These are phyloP conservation scores for Eristalis pertinax DNA, from an alignment of 2,888 invertebrate species.

Conservation along the genomic window DNA sequence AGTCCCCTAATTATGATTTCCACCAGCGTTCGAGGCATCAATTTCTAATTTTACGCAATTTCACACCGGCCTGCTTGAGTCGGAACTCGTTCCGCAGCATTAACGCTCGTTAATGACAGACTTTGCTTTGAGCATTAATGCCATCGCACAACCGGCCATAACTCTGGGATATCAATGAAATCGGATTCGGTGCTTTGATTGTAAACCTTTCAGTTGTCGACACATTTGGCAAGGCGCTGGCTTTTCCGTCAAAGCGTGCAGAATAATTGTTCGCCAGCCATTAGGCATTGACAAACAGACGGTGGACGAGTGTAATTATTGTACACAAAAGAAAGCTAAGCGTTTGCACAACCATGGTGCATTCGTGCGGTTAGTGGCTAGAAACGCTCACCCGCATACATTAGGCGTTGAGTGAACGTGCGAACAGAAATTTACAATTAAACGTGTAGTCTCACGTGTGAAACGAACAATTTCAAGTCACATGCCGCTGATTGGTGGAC, in stretches of 20 bases:
- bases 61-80: neutral
- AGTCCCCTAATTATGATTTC: conserved; percentile 17
- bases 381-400: neutral
- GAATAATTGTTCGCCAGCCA: neutral
- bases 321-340: neutral
- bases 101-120: neutral
- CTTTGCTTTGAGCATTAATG: neutral
- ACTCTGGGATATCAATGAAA: conserved; percentile 25
- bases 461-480: neutral
- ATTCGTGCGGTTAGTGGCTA: neutral
- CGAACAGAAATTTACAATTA: neutral
- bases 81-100: neutral
- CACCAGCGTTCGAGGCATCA: neutral
- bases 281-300: neutral
- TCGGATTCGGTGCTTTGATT: conserved; percentile 16
- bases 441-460: neutral
- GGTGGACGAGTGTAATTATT: neutral
- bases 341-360: neutral
- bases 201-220: neutral
- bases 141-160: neutral
- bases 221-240: conserved; percentile 18
- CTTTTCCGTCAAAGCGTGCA: conserved; percentile 1
- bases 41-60: conserved; percentile 32
- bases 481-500: neutral
- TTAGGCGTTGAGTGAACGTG: neutral